Conservation (phyloP, 2,797 vertebrate genomes). For the Bovichtus diacanthus region DNA sequence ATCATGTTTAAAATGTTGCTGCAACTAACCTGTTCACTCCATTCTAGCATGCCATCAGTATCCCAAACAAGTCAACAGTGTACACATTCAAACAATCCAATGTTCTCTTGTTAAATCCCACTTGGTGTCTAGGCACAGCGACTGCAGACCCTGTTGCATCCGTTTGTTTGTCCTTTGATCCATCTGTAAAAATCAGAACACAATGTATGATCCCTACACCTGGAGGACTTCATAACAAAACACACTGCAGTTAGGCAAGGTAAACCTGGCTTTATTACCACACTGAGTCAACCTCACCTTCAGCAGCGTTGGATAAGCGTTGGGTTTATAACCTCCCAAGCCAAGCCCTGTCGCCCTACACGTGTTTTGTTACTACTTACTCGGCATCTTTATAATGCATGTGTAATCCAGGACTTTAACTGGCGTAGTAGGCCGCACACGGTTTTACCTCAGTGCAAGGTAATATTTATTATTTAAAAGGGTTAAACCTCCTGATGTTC, state of each 20-base stretch:
- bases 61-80: no score
- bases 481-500: conserved; percentile 54
- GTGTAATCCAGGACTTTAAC: conserved; percentile 29
- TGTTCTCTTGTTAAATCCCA: no score
- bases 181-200: no score
- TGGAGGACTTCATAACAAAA: not conserved
- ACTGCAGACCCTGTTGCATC: no score
- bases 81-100: no score
- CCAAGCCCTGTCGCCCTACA: not conserved
- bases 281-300: conserved; percentile 2
- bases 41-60: no score
- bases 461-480: conserved; percentile 64
- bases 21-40: no score
- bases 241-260: not conserved
- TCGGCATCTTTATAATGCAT: conserved; percentile 52
- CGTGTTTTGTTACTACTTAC: conserved; percentile 39
- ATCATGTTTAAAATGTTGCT: no score
- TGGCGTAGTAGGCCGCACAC: not conserved
- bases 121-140: no score
- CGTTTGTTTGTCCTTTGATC: no score
- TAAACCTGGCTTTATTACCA: conserved; percentile 6
- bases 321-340: conserved; percentile 20
- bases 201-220: no score
- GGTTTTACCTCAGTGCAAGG: conserved; percentile 29
- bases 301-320: not conserved